Base-by-base conservation (phyloP, 1,140 invertebrate genomes). In the Heliconius hermathena region DNA sequence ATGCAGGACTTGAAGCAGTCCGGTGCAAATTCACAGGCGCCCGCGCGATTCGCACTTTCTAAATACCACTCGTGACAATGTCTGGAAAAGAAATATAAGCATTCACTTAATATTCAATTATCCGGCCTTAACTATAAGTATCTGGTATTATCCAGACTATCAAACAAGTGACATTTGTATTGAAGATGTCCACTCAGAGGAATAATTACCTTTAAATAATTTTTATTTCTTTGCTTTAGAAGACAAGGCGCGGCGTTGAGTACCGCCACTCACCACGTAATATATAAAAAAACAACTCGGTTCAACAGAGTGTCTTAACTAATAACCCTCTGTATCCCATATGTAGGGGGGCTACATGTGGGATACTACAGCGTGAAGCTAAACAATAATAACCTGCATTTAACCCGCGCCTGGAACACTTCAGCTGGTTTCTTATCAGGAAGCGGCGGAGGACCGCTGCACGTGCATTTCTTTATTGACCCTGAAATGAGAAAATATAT, bases 11-110 rank as follows among this genome's bases (percentile, higher is more conserved):
- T 96, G 85, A 98, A 96, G 80, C 96, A 96, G 95, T 99, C 98
- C 1, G 98, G 98, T 4, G 98, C 98, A 90, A 97, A 98, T 88
- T 98, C 97, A 94, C 98, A 99, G 38, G 97, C 96, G 26, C 98
- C 98, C 33, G 96, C 95, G 33, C 96, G 95, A 95, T 99, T 99
- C 66, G 97, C 96, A 77, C 98, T 97, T 85, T 97, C 96, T 66
- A 95, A 93, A 87, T 97, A 97, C 83, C 97, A 94, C 91, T 98
- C 96, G 89, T 97, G 96, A 87, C 97, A 97, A 90, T 96, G 96
- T 82, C 95, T 96, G 91, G 78, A 81, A 77, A 41, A 71, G 54
- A 82, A 77, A 22, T 22, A 60, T 3, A n/a, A 9, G 2, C 8
- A 0, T 54, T 54, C 6, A 60, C 6, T 22, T 46, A 46, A 46